Base-by-base conservation (phyloP, 2,797 vertebrate genomes). In the Pampus argenteus region DNA sequence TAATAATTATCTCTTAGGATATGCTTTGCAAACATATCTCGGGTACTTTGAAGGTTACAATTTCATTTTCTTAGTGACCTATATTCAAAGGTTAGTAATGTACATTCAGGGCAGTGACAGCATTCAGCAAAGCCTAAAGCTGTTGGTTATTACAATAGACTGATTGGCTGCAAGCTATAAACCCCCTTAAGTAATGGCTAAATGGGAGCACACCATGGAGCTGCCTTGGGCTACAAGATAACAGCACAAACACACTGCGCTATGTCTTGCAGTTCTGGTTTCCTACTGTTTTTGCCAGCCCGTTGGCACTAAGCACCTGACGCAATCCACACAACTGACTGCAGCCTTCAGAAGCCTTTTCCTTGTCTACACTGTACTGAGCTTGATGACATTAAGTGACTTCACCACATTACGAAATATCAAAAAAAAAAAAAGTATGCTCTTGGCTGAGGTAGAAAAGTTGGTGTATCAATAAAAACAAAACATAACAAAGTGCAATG, bases 61-160 rank as follows among this genome's bases (percentile, higher is more conserved):
- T 76, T 74, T 40, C 4, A 75, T 84, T 87, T 88, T 76, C 50
- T 59, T 55, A 26, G 79, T 74, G 74, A 77, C 87, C 80, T 85
- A 86, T 74, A 84, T 90, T 85, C 63, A 61, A 61, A 51, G 63
- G 78, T 57, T 65, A 74, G 36, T 77, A 72, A 52, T 64, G 38
- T 78, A 66, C 76, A 77, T 82, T 67, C 55, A 79, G 79, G 76
- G 74, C 79, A 81, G 71, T 68, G 78, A 77, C 74, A 86, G 79
- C 89, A 88, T 78, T 82, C 74, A 80, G 89, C 60, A 63, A 87
- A 78, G 86, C 92, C 91, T 78, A 68, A 79, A 90, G 93, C 90
- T 93, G 89, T 91, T 92, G 90, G 88, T 93, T 93, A 88, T 90
- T 90, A 80, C 79, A 87, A 91, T 88, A 73, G 76, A 69, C 79